Percentiles rank a stretch among this genome's conserved stretches.
Evolutionary conservation across 2,888 invertebrate genomes (phyloP).

Genomic region (Caenorhabditis plicata): DNA sequence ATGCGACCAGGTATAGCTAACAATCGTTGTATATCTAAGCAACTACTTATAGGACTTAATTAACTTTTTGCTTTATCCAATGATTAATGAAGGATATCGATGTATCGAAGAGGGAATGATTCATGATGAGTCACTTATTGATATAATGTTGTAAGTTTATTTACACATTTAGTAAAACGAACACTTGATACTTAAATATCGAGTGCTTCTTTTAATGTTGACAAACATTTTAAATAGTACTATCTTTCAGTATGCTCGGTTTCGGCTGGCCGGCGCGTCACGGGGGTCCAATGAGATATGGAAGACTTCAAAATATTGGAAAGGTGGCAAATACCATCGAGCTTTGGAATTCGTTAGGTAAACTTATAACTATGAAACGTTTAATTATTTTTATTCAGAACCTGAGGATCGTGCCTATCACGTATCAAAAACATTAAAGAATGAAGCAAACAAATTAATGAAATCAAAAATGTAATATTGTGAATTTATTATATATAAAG

Average conservation of each 20-base stretch:
- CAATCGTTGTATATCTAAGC: background rate
- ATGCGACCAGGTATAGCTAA: constrained; percentile 14
- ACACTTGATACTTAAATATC: background rate
- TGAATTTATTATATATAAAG: no score
- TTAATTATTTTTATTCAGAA: no score
- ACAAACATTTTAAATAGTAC: background rate
- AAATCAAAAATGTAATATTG: constrained; percentile 9
- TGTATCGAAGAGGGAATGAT: constrained; percentile 52
- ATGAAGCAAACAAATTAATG: constrained; percentile 2
- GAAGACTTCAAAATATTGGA: constrained; percentile 16
- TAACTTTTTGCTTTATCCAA: constrained; percentile 45
- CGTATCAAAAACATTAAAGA: constrained; percentile 9
- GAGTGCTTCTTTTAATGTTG: background rate
- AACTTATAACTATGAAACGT: no score
- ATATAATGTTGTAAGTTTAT: constrained; percentile 53
- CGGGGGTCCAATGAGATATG: constrained; percentile 52
- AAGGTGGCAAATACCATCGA: constrained; percentile 23
- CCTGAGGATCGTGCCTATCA: constrained; percentile 18
- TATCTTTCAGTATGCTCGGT: constrained; percentile 44
- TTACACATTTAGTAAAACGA: background rate
- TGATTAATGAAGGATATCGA: constrained; percentile 52
- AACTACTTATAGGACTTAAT: constrained; percentile 38
- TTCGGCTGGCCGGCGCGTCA: constrained; percentile 50
- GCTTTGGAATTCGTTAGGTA: constrained; percentile 21
- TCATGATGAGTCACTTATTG: constrained; percentile 39